A percentile compares a stretch with the other conserved stretches of the same genome.
These are phyloP conservation scores for Leptopilina boulardi DNA, from an alignment of 1,140 invertebrate species.

Conservation along the genomic window DNA sequence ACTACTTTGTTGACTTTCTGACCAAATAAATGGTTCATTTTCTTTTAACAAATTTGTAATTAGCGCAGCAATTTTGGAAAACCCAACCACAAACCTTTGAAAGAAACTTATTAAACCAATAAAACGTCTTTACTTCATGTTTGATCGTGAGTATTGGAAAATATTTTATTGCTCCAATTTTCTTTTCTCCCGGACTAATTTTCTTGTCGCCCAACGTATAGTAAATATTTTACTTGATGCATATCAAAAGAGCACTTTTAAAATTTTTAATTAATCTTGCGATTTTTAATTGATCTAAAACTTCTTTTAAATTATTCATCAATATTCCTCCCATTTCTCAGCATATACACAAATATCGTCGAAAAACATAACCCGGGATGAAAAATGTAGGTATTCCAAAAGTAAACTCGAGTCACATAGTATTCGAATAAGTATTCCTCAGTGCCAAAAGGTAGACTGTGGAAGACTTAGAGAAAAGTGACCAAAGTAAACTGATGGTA, in stretches of 20 bases:
- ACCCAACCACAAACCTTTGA: conserved; percentile 47
- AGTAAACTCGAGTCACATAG: too few species aligned
- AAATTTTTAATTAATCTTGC: conserved; percentile 20
- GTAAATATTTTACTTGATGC: too few species aligned
- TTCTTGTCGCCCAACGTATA: too few species aligned
- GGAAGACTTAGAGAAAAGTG: too few species aligned
- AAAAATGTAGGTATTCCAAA: too few species aligned
- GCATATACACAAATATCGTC: conserved; percentile 45
- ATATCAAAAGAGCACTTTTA: conserved; percentile 33
- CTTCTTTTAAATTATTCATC: conserved; percentile 41
- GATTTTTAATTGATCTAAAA: background rate
- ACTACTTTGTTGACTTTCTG: too few species aligned
- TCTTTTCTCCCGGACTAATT: too few species aligned
- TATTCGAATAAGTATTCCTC: too few species aligned
- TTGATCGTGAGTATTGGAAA: conserved; percentile 22
- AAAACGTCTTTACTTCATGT: conserved; percentile 7
- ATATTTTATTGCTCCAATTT: too few species aligned
- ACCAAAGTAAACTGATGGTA: too few species aligned
- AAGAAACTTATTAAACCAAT: conserved; percentile 26
- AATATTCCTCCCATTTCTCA: background rate
- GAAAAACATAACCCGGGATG: conserved; percentile 17
- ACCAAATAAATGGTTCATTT: too few species aligned
- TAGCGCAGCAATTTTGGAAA: conserved; percentile 1
- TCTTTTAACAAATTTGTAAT: conserved; percentile 32
- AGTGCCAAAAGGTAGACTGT: too few species aligned